Evolutionary conservation across 2,888 invertebrate genomes (phyloP), one percentile per base, ranked within the genome.

Genomic region (Plebejus anna): DNA sequence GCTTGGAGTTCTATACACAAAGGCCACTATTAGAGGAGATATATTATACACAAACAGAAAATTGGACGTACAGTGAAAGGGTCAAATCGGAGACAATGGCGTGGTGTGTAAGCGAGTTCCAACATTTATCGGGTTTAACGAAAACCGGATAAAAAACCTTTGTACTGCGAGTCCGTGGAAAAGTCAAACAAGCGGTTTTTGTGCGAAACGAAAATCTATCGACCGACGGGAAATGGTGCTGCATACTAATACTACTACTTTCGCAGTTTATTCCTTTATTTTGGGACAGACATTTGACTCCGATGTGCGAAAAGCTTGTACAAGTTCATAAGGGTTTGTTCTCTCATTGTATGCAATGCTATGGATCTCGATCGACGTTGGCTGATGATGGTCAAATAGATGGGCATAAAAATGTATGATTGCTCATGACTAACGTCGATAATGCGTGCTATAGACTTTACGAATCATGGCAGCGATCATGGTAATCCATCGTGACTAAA

Each of bases 101-200:
- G 42, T 55, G 55, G 73, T 55, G 55, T 73, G 73, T 73, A 73
- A 73, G 73, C 51, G 73, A 51, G 73, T 28, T 73, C 2, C 47
- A 73, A 73, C 55, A 73, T 73, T 73, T 51, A 73, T 73, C 55
- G 73, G 73, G 6, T 36, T 32, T 55, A 73, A 73, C 73, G 73
- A 32, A 73, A 73, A 55, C 73, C 73, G 73, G 73, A 55, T 55
- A 73, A 73, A 72, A 73, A 73, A 51, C 51, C 73, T 55, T 73
- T 73, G 73, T 73, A 13, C 42, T 47, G 28, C 13, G 72, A 47
- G 51, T 71, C 47, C 32, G 51, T 51, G 73, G 47, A 51, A 73
- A 73, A 73, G 73, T 73, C 73, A 73, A 73, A 73, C 73, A 73
- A 51, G 73, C 73, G 73, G 73, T 73, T 42, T 73, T 55, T 13